phyloP scores from a whole-genome alignment of 2,888 invertebrate species.

The Volucella inanis region DNA sequence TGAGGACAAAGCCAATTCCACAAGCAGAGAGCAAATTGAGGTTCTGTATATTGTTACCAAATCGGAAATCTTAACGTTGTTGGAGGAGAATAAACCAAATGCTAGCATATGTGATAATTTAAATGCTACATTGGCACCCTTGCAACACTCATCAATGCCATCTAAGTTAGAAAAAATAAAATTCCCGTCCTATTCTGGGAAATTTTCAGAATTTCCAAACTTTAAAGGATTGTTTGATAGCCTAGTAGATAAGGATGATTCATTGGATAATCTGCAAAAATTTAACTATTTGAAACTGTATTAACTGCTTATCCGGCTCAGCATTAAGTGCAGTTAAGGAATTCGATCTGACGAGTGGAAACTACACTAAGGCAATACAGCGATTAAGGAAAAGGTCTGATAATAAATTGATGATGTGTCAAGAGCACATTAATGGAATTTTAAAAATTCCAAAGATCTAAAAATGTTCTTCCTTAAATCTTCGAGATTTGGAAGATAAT shows the following conservation, averaged over 20 bases:
- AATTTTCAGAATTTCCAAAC: slow-evolving; percentile 17
- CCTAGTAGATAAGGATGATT: not conserved
- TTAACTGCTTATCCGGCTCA: slow-evolving; percentile 4
- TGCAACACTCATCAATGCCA: too few species aligned
- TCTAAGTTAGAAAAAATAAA: too few species aligned
- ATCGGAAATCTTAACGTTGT: too few species aligned
- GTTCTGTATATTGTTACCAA: too few species aligned
- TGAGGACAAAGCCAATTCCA: not conserved
- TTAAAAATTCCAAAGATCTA: slow-evolving; percentile 5
- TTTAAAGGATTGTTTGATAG: slow-evolving; percentile 3
- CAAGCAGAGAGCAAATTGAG: too few species aligned
- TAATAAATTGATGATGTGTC: too few species aligned
- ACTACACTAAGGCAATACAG: slow-evolving; percentile 5
- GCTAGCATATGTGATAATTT: too few species aligned
- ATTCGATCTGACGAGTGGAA: slow-evolving; percentile 2
- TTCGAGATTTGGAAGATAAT: slow-evolving; percentile 23
- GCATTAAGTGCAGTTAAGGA: slow-evolving; percentile 21
- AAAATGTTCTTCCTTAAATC: slow-evolving; percentile 9
- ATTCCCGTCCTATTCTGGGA: not conserved
- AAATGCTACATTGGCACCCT: too few species aligned
- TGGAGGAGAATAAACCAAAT: too few species aligned
- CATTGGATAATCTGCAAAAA: slow-evolving; percentile 21
- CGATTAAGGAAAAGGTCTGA: slow-evolving; percentile 17
- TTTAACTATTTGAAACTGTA: slow-evolving; percentile 30
- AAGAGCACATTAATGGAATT: slow-evolving; percentile 20